Percentiles rank a stretch among this genome's conserved stretches.
Evolutionary conservation across 2,888 invertebrate genomes (phyloP).

Genomic region (Dicranocentrus wangi): DNA sequence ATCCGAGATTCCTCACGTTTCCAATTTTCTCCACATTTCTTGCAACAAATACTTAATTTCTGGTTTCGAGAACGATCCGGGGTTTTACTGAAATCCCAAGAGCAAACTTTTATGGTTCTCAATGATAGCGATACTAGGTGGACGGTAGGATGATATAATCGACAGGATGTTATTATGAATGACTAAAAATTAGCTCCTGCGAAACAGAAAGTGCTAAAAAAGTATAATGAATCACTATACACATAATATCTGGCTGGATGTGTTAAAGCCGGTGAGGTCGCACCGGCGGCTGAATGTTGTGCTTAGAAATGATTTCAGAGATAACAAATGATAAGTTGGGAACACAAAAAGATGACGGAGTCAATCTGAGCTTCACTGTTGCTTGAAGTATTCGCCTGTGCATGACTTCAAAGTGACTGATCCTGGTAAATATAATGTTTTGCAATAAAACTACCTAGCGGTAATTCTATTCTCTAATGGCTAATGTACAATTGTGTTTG

Average conservation of each 20-base stretch:
- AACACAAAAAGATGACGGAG: no score
- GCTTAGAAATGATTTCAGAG: not conserved
- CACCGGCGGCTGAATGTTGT: not conserved
- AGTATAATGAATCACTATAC: not conserved
- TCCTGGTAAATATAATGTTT: no score
- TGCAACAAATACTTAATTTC: not conserved
- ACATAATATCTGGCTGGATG: not conserved
- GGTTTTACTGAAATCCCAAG: not conserved
- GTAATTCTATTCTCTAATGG: no score
- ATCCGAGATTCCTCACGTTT: constrained; percentile 37
- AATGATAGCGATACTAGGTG: not conserved
- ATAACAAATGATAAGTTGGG: not conserved
- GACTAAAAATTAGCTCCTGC: not conserved
- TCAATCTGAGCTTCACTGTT: no score
- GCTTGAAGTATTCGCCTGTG: no score
- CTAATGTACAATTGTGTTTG: no score
- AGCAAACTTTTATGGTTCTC: not conserved
- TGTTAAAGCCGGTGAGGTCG: not conserved
- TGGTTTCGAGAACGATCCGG: not conserved
- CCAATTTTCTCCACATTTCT: constrained; percentile 24
- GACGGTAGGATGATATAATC: not conserved
- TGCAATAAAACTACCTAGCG: no score
- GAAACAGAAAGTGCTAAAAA: constrained; percentile 4
- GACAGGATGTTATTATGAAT: not conserved
- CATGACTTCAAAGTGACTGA: no score